Evolutionary conservation across 23 tunicate species (phyloP), one percentile per base, ranked within the genome.

Genomic region (Clavelina lepadiformis): DNA sequence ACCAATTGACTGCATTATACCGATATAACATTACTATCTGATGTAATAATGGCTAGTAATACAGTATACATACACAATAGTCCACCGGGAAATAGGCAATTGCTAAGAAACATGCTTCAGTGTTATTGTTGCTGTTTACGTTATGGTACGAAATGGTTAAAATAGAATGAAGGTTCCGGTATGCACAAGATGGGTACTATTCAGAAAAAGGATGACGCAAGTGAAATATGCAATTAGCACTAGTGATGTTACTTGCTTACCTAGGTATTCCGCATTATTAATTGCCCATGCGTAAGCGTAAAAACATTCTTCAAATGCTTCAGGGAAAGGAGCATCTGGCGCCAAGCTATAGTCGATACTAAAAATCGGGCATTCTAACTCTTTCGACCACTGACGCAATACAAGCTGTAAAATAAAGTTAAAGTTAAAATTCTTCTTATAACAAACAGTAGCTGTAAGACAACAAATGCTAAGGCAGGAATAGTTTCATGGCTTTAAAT

Each of bases 221-320:
- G n/a, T n/a, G 13, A 44, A 18, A 44, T 18, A 44, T 18, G 18
- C 50, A 44, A 44, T 44, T 44, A 18, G 13, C n/a, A n/a, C n/a
- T n/a, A n/a, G n/a, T n/a, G n/a, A n/a, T 13, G 24, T 13, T 15
- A 29, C 4, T 27, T 23, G 34, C 59, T 69, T 58, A 78, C 84
- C 84, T 28, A 78, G 45, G 29, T 57, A 31, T 18, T 78, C 50
- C 20, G 82, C 69, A 56, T 82, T 66, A 5, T 82, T 75, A 5
- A 82, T 32, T 7, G 91, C 91, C 91, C 91, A 82, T 26, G 82
- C 91, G 47, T 82, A 82, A n/a, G 91, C 81, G 51, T 56, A 82
- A 56, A 82, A 82, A 68, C 82, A 82, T 75, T 82, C 91, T 28
- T 82, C 91, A 57, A 82, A 82, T 25, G 82, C 91, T 46, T 66